These are phyloP conservation scores for Anastatus disparis DNA, from an alignment of 1,140 invertebrate genomes.

Conservation along the genomic window DNA sequence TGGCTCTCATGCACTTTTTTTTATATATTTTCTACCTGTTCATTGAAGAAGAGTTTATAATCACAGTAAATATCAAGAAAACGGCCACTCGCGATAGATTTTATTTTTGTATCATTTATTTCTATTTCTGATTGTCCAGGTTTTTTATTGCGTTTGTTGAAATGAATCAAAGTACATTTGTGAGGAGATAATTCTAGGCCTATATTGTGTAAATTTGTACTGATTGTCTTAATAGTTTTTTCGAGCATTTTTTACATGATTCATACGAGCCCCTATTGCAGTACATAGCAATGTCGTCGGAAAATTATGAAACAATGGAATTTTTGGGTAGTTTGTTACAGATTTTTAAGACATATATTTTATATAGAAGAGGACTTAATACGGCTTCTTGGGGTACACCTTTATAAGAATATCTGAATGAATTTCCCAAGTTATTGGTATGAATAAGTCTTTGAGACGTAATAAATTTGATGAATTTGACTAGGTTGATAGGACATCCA, in stretches of 20 bases:
- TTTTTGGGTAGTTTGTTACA: background rate
- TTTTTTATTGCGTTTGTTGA: background rate
- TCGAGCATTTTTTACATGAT: background rate
- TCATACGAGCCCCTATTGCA: background rate
- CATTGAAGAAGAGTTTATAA: background rate
- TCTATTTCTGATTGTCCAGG: background rate
- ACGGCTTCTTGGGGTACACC: conserved; percentile 18
- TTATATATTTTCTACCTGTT: background rate
- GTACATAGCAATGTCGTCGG: background rate
- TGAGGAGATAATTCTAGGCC: background rate
- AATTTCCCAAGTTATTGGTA: background rate
- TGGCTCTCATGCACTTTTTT: background rate
- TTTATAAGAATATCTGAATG: background rate
- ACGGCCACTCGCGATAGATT: background rate
- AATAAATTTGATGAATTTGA: background rate
- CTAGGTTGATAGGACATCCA: background rate
- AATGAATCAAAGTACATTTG: background rate
- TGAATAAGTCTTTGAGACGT: background rate
- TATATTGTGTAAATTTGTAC: background rate
- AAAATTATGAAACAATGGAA: background rate
- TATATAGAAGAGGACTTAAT: conserved; percentile 1
- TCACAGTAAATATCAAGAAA: background rate
- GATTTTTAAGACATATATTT: background rate
- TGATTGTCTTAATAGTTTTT: background rate
- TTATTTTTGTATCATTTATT: background rate